phyloP scores from a whole-genome alignment of 2,113 vertebrate species.

The Phylloscopus trochiloides region DNA sequence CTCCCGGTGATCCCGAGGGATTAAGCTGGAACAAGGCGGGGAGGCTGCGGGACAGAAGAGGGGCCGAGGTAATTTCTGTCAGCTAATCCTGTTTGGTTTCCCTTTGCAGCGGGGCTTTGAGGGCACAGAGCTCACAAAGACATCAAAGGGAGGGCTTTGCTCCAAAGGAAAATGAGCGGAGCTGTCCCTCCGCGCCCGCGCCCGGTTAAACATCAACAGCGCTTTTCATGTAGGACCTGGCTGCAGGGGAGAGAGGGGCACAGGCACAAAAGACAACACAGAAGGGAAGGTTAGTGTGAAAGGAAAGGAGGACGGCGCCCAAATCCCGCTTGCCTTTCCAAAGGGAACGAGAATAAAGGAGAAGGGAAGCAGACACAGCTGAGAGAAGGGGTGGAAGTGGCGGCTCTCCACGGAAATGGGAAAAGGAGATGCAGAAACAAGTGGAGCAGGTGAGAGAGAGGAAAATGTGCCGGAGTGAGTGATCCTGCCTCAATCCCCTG shows the following conservation, averaged over 20 bases:
- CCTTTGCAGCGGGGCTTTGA: slow-evolving; percentile 23
- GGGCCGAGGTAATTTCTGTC: slow-evolving; percentile 49
- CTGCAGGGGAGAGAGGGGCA: background rate
- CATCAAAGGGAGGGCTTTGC: slow-evolving; percentile 61
- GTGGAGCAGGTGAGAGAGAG: background rate
- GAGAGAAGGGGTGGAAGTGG: background rate
- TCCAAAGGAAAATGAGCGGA: slow-evolving; percentile 15
- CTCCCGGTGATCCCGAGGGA: slow-evolving; percentile 3
- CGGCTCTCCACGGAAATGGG: background rate
- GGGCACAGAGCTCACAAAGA: slow-evolving; percentile 52
- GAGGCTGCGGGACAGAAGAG: slow-evolving; percentile 45
- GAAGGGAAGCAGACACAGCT: background rate
- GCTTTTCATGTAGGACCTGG: background rate
- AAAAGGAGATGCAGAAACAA: background rate
- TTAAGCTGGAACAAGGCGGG: slow-evolving; percentile 33
- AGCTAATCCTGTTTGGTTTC: slow-evolving; percentile 68
- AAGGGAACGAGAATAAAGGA: background rate
- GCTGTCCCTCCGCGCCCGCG: background rate
- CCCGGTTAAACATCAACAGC: slow-evolving; percentile 20
- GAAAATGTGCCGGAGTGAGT: background rate
- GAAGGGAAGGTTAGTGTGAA: background rate
- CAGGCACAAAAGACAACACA: background rate
- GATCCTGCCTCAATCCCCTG: background rate
- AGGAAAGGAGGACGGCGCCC: background rate
- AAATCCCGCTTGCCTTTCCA: background rate